phyloP scores from a whole-genome alignment of 2,888 invertebrate genomes.

The Andrena minutula region DNA sequence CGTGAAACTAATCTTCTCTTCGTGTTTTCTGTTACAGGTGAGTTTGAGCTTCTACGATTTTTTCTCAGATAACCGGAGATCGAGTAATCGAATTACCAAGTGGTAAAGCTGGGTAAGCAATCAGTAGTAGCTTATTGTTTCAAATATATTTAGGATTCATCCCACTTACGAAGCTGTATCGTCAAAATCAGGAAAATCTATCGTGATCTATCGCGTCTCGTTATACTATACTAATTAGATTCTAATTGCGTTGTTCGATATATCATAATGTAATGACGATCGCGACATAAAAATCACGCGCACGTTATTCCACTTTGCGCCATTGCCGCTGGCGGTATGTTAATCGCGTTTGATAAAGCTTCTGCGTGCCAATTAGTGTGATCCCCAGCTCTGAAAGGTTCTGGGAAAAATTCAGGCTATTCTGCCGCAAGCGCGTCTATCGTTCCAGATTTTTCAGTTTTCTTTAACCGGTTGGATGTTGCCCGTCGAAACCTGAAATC shows the following conservation, averaged over 20 bases:
- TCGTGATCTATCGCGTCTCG: constrained; percentile 36
- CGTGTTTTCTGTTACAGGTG: constrained; percentile 66
- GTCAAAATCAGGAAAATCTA: constrained; percentile 63
- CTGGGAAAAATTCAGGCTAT: neutral
- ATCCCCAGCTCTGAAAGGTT: neutral
- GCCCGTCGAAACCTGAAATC: constrained; percentile 6
- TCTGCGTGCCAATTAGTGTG: constrained; percentile 10
- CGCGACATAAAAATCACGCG: constrained; percentile 53
- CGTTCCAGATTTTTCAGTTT: neutral
- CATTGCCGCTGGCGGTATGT: constrained; percentile 40
- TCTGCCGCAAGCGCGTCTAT: neutral
- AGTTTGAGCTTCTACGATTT: constrained; percentile 31
- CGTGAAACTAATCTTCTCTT: neutral
- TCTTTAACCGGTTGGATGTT: neutral
- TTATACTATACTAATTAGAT: constrained; percentile 19
- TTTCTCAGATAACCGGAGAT: neutral
- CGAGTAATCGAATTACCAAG: neutral
- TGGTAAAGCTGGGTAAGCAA: constrained; percentile 9
- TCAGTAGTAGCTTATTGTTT: neutral
- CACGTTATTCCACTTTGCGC: constrained; percentile 39
- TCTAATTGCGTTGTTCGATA: constrained; percentile 51
- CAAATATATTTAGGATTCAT: constrained; percentile 29
- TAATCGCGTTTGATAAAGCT: constrained; percentile 35
- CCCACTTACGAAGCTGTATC: constrained; percentile 16
- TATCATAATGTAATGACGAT: neutral